Base-by-base conservation (phyloP, 2,888 invertebrate species). In the Morpho helenor region DNA sequence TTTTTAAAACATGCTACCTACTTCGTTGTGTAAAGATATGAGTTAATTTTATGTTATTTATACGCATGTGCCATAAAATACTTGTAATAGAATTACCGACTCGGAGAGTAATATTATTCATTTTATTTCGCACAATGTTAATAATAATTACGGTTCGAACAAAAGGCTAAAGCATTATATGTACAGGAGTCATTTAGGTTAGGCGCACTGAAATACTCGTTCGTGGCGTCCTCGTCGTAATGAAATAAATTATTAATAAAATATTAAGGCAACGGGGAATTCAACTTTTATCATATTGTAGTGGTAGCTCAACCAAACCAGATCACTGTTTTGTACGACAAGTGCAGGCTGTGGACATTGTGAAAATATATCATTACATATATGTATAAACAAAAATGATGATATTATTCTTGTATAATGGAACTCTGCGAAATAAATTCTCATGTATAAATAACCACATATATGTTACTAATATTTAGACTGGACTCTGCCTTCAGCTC, bases 41-140 rank as follows among this genome's bases (percentile, higher is more conserved):
- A 73, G 73, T 78, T 69, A 67, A 62, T 79, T 77, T 79, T 77
- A 79, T 74, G 71, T 75, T 78, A 78, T 75, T 75, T 77, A 79
- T 78, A 76, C 76, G 79, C 79, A 84, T 80, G 87, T 88, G 87
- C 87, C 87, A 88, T 87, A 87, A 76, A 75, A 69, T 71, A 75
- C 78, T 82, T 76, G 66, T 70, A 73, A 66, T 66, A 65, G 64
- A 57, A 55, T n/a, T 75, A 69, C 80, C 80, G 78, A 80, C 73
- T 76, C 77, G 73, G 72, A 69, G 69, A 68, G 69, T 70, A 68
- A 68, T 51, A 60, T 67, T 65, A 56, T 59, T 49, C 60, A 56
- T 60, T 57, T 65, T 64, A 59, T 64, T 66, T 68, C 66, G 66
- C 67, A 68, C 68, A 68, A 67, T 59, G 51, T 60, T 57, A 60